Evolutionary conservation across 1,140 invertebrate genomes (phyloP), one percentile per base, ranked within the genome.

Genomic region (Drosophila guanche): DNA sequence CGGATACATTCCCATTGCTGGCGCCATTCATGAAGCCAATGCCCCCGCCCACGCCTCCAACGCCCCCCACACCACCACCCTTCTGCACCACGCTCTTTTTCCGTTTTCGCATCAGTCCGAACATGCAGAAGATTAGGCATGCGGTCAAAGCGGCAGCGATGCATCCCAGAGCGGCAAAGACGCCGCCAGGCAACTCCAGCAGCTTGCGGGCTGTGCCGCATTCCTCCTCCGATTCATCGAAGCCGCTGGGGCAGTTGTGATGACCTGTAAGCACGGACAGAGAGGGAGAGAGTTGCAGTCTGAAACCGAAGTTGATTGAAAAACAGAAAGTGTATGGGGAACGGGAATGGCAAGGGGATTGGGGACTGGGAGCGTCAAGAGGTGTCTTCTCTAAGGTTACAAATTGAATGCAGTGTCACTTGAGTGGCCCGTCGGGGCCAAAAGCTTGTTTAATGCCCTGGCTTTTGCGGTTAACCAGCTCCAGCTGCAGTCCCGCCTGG

Each of bases 181-280:
- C 89, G 42, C 91, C 93, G 46, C 92, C 93, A 73, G 93, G 90
- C 68, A 92, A 73, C 47, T 92, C 91, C 42, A 93, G 89, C 54
- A 93, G 79, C 63, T 92, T 91, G 3, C 92, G 89, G n/a, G 92
- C 92, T 5, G 93, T 94, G 29, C 94, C 95, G 84, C 95, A 95
- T 69, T 95, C 93, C 20, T 94, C 93, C 76, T 95, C 94, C 25
- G 94, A 94, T 91, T 97, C 96, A 83, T 97, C 96, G 80, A 94
- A 95, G 7, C 96, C 96, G 4, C 96, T 97, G 14, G 96, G 96
- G 89, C 96, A 97, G 91, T 97, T 96, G 29, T 94, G 92, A 72
- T 85, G 88, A 67, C 91, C 91, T 91, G 74, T 8, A 79, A 70
- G 40, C 8, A 50, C n/a, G 45, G 3, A 59, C 3, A 63, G 6